Conservation (phyloP, 2,888 invertebrate species). For the Machimus rusticus region DNA sequence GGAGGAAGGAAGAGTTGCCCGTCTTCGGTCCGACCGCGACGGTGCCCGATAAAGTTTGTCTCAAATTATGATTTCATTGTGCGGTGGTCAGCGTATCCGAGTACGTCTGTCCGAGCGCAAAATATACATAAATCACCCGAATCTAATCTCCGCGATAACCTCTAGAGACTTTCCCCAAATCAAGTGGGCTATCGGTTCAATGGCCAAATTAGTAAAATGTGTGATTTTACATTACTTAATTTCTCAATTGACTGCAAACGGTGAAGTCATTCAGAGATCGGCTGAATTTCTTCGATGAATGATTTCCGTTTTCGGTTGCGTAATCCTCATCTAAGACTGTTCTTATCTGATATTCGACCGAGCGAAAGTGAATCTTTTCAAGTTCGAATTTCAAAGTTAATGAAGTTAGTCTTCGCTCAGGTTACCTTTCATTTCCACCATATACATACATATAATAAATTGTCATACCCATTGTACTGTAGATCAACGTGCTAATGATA, state of each 20-base stretch:
- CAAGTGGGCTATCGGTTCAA: neutral
- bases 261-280: neutral
- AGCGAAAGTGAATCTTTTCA: neutral
- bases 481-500: neutral
- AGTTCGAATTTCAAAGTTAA: neutral
- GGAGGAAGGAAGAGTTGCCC: constrained; percentile 4
- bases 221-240: neutral
- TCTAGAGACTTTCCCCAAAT: neutral
- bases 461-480: neutral
- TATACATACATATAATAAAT: neutral
- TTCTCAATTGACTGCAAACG: neutral
- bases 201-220: constrained; percentile 6
- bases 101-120: neutral
- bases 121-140: constrained; percentile 17
- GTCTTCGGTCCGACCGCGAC: neutral
- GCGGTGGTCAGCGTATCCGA: neutral
- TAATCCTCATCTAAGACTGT: neutral
- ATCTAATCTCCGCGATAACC: constrained; percentile 5
- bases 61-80: neutral
- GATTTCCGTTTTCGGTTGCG: neutral
- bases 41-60: neutral
- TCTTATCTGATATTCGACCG: neutral
- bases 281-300: neutral
- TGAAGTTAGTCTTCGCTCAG: neutral
- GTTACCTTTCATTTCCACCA: neutral